These are phyloP conservation scores for Prosopocoilus inquinatus DNA, from an alignment of 2,888 invertebrate genomes.

Conservation along the genomic window DNA sequence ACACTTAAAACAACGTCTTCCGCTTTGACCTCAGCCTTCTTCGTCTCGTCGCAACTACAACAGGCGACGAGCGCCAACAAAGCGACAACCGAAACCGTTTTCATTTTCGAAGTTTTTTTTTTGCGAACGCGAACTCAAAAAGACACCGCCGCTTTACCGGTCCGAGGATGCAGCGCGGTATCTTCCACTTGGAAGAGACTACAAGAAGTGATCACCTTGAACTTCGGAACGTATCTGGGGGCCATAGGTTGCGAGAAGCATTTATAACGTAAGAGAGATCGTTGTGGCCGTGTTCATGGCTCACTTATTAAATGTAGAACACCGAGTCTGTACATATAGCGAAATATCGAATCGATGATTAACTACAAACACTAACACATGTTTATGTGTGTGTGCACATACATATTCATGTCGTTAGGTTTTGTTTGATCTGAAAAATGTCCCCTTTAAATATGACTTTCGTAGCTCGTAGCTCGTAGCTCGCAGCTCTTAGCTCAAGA, in stretches of 20 bases:
- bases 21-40: background rate
- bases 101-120: constrained; percentile 8
- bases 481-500: too few relatives aligned
- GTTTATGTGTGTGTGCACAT: background rate
- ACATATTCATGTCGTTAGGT: too few relatives aligned
- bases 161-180: constrained; percentile 3
- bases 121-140: constrained; percentile 2
- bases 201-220: constrained; percentile 38
- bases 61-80: constrained; percentile 5
- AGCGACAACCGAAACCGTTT: constrained; percentile 4
- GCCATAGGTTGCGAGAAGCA: constrained; percentile 37
- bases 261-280: constrained; percentile 48
- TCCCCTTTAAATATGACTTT: too few relatives aligned
- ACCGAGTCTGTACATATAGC: constrained; percentile 30
- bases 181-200: background rate
- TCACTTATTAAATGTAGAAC: constrained; percentile 45
- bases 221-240: constrained; percentile 45
- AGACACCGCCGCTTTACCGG: background rate
- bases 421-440: too few relatives aligned
- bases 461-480: too few relatives aligned
- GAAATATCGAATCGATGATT: too few relatives aligned
- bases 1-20: constrained; percentile 13
- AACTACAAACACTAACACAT: background rate
- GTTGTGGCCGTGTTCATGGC: constrained; percentile 38
- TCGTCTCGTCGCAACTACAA: constrained; percentile 1